These are phyloP conservation scores for Drosophila triauraria DNA, from an alignment of 1,140 invertebrate species.

Conservation along the genomic window DNA sequence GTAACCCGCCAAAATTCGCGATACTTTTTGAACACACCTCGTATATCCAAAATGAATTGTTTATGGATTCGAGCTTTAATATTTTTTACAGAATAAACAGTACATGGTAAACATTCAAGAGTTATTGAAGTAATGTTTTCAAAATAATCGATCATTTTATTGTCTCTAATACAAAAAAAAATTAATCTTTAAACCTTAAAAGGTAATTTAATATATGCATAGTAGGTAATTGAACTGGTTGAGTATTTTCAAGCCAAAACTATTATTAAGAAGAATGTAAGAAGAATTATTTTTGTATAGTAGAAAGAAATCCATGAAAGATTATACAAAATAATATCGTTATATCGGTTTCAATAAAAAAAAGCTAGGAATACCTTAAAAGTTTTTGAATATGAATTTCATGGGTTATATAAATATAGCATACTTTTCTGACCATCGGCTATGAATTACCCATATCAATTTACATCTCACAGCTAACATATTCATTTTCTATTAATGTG, in stretches of 20 bases:
- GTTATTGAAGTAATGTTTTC: not conserved
- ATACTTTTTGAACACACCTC: no score
- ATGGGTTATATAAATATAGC: slow-evolving; percentile 20
- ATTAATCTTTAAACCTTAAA: no score
- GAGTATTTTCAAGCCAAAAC: no score
- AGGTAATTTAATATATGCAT: no score
- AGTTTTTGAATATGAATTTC: not conserved
- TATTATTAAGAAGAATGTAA: no score
- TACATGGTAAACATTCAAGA: no score
- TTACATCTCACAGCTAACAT: slow-evolving; percentile 22
- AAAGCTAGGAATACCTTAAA: not conserved
- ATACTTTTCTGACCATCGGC: slow-evolving; percentile 41
- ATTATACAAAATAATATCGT: not conserved
- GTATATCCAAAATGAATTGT: no score
- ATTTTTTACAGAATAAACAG: no score
- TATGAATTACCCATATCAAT: slow-evolving; percentile 28
- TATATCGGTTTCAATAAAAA: not conserved
- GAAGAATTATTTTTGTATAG: no score
- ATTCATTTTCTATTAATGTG: slow-evolving; percentile 44
- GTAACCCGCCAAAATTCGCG: no score
- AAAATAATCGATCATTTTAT: not conserved
- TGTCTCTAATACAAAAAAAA: not conserved
- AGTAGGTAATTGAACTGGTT: no score
- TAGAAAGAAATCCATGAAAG: not conserved
- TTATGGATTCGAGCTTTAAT: no score